These are phyloP conservation scores for Argyrosomus regius DNA, from an alignment of 2,797 vertebrate genomes.

Conservation along the genomic window DNA sequence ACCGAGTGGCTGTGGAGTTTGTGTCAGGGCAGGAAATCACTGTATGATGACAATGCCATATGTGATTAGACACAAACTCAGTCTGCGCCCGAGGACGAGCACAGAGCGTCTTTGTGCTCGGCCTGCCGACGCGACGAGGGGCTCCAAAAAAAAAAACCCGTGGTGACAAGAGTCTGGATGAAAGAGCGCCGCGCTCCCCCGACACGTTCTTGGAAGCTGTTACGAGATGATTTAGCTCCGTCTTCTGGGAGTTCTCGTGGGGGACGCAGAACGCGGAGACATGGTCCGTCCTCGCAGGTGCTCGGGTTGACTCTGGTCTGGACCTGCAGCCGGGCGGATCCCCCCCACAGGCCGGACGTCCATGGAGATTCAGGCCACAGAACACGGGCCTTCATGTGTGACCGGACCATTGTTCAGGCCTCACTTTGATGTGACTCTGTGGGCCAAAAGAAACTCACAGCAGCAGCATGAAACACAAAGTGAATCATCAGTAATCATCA, in stretches of 20 bases:
- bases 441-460: no score
- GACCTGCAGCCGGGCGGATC: constrained; percentile 44
- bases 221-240: constrained; percentile 23
- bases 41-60: constrained; percentile 85
- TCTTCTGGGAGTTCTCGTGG: not conserved
- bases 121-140: not conserved
- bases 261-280: no score
- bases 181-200: constrained; percentile 42
- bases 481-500: no score
- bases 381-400: constrained; percentile 87
- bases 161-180: constrained; percentile 33
- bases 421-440: constrained; percentile 84
- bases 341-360: constrained; percentile 49
- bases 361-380: constrained; percentile 72
- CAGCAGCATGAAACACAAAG: no score
- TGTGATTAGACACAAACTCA: constrained; percentile 83
- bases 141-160: no score
- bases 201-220: constrained; percentile 11
- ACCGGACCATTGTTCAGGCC: constrained; percentile 87
- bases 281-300: no score
- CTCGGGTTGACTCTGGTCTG: constrained; percentile 31
- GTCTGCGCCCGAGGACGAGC: constrained; percentile 63
- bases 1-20: constrained; percentile 82
- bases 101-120: constrained; percentile 61
- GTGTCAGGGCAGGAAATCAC: constrained; percentile 88